Evolutionary conservation across 2,888 invertebrate genomes (phyloP).

Genomic region (Agonum fuliginosum): DNA sequence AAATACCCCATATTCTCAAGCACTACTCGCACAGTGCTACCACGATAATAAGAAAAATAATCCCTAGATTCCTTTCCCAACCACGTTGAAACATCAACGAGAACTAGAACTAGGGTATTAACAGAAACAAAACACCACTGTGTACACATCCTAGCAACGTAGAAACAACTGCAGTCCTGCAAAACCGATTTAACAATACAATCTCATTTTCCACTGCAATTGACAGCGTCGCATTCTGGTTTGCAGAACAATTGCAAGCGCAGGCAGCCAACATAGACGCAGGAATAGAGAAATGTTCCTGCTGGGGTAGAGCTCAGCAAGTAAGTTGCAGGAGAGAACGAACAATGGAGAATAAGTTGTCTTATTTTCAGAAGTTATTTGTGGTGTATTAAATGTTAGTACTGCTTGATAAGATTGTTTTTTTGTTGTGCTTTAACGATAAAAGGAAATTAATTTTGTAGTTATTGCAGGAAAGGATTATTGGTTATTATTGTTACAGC

Average conservation of each 20-base stretch:
- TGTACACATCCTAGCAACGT: neutral
- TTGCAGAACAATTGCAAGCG: slow-evolving; percentile 35
- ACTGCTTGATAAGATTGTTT: too few relatives aligned
- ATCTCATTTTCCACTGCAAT: slow-evolving; percentile 51
- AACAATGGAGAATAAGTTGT: neutral
- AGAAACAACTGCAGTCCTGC: neutral
- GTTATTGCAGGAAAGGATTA: too few relatives aligned
- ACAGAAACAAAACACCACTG: slow-evolving; percentile 3
- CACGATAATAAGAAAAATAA: neutral
- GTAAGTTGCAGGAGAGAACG: neutral
- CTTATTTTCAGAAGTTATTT: neutral
- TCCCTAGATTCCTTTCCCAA: neutral
- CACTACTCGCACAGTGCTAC: neutral
- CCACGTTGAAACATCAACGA: slow-evolving; percentile 5
- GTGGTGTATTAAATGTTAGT: too few relatives aligned
- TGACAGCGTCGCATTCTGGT: slow-evolving; percentile 24
- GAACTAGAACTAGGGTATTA: slow-evolving; percentile 1
- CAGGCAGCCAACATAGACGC: slow-evolving; percentile 28
- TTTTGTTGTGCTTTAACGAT: too few relatives aligned
- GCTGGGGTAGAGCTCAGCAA: neutral
- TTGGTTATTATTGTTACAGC: too few relatives aligned
- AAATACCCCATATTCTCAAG: neutral
- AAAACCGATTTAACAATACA: slow-evolving; percentile 44
- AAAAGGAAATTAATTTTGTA: too few relatives aligned
- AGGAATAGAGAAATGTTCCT: neutral